Base-by-base conservation (phyloP, 1,140 invertebrate species). In the Homalodisca vitripennis region DNA sequence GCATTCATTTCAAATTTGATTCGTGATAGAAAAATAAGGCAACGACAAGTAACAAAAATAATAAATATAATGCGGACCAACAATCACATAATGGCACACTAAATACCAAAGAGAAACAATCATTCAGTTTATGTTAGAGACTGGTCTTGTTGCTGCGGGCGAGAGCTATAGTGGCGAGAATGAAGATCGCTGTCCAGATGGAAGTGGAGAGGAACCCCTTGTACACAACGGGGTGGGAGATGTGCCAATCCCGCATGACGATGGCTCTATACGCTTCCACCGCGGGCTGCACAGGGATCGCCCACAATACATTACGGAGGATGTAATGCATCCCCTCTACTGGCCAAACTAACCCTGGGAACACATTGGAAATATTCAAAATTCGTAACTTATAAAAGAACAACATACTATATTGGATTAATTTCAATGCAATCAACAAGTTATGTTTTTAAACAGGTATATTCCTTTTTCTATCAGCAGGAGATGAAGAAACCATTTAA, bases 241-340 rank as follows among this genome's bases (percentile, higher is more conserved):
- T 76, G 26, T 74, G 78, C 84, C 84, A 86, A 1, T 84, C 84
- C 71, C 84, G 77, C 20, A 82, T 81, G 30, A 86, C 77, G 20
- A 87, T 79, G 69, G 80, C 81, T 65, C 86, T 75, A 77, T 87
- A 80, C 6, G 83, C 80, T 67, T 86, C 83, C 32, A 83, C 82
- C 3, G 84, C 82, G 55, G 83, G 79, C 2, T 86, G 87, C 73
- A 86, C 80, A 2, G 86, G 86, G 10, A 87, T 76, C 51, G 78
- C 73, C 66, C 83, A 81, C 47, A 80, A 81, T n/a, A 87, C 77
- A 69, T 82, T 80, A 55, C 77, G 76, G 34, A 88, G 75, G 71
- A 79, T 79, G 10, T 72, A 70, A 1, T 95, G 95, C 91, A 98
- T 97, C 74, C 91, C 89, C 81, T 91, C 86, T 78, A 92, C 89